A percentile compares a stretch with the other conserved stretches of the same genome.
These are phyloP conservation scores for Drosophila micromelanica DNA, from an alignment of 1,140 invertebrate species.

Conservation along the genomic window DNA sequence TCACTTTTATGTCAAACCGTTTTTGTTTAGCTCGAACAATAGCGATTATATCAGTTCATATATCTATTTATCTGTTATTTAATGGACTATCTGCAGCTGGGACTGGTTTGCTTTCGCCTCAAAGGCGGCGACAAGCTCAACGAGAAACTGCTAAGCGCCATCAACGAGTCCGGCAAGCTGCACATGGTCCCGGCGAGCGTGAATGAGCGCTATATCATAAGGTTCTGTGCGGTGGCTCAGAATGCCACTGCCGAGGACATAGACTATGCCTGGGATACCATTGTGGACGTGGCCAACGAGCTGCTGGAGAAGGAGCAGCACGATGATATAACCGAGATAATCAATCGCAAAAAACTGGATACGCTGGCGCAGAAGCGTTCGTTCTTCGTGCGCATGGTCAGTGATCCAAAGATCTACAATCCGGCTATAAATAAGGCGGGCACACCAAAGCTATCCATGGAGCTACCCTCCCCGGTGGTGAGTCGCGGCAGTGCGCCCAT, in stretches of 20 bases:
- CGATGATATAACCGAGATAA: conserved; percentile 88
- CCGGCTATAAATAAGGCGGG: conserved; percentile 91
- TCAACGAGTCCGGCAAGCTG: conserved; percentile 98
- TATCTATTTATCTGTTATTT: not conserved
- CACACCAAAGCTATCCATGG: conserved; percentile 85
- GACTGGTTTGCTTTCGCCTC: conserved; percentile 93
- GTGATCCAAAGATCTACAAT: conserved; percentile 98
- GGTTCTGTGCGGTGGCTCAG: conserved; percentile 97
- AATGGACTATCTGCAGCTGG: conserved; percentile 86
- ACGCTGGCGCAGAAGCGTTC: conserved; percentile 95
- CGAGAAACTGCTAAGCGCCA: conserved; percentile 95
- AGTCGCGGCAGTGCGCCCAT: conserved; percentile 85
- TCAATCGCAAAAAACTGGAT: conserved; percentile 88
- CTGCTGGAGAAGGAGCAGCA: conserved; percentile 90
- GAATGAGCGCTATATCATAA: conserved; percentile 95
- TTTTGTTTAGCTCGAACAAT: conserved; percentile 23
- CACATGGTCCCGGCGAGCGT: conserved; percentile 98
- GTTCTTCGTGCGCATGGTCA: conserved; percentile 98
- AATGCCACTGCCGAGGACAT: conserved; percentile 95
- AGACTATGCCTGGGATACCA: conserved; percentile 95
- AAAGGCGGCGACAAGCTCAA: conserved; percentile 95
- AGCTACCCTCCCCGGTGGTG: conserved; percentile 83
- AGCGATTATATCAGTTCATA: conserved; percentile 9
- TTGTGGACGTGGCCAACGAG: conserved; percentile 93
- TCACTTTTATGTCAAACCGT: conserved; percentile 13